Conservation (phyloP, 2,888 invertebrate species). For the Melieria crassipennis region DNA sequence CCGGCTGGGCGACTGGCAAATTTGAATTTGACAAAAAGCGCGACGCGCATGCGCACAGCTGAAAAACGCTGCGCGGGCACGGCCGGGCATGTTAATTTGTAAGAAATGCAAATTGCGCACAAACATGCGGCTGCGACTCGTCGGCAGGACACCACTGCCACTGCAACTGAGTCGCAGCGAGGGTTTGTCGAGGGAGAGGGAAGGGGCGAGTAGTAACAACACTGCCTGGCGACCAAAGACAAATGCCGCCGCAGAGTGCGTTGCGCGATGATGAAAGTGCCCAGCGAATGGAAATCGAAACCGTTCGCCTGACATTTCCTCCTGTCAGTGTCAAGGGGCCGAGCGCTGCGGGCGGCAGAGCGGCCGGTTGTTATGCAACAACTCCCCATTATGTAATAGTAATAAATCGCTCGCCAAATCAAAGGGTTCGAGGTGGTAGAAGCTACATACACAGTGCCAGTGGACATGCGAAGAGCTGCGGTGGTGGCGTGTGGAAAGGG, state of each 20-base stretch:
- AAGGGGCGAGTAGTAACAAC: background rate
- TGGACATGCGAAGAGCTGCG: no score
- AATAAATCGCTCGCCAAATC: no score
- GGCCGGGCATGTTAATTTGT: conserved; percentile 24
- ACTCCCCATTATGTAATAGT: background rate
- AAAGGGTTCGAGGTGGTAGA: no score
- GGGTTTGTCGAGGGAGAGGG: background rate
- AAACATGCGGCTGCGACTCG: conserved; percentile 8
- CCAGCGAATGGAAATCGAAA: conserved; percentile 18
- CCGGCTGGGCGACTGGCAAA: conserved; percentile 5
- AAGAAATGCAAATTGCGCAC: conserved; percentile 23
- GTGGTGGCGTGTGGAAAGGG: no score
- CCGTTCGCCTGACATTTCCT: conserved; percentile 45
- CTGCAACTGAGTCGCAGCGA: background rate
- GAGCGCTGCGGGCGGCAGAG: conserved; percentile 4
- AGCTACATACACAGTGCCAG: no score
- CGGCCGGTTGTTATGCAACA: conserved; percentile 19
- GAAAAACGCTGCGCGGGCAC: conserved; percentile 23
- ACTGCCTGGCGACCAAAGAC: conserved; percentile 2
- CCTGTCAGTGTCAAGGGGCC: conserved; percentile 45
- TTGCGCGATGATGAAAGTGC: background rate
- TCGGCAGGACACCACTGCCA: conserved; percentile 3
- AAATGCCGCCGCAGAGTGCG: background rate
- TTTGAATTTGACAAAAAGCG: conserved; percentile 23
- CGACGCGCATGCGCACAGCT: conserved; percentile 29